Evolutionary conservation across 2,113 vertebrate genomes (phyloP).

Genomic region (human): DNA sequence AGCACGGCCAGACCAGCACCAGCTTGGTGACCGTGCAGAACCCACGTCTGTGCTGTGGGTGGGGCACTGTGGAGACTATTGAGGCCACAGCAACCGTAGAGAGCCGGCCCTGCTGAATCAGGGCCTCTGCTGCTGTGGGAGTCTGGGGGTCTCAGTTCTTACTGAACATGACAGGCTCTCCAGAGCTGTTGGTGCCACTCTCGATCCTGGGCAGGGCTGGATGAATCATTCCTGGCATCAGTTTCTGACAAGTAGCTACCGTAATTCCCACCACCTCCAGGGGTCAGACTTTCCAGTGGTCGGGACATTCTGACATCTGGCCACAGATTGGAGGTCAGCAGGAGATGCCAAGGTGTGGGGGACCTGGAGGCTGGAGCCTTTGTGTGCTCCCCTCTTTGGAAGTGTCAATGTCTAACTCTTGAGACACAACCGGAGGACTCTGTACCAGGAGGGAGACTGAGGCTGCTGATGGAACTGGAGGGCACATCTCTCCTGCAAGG

Average conservation of each 20-base stretch:
- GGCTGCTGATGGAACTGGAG: accelerated
- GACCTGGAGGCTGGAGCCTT: too few species aligned
- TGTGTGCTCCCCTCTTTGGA: accelerated
- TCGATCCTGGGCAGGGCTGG: too few species aligned
- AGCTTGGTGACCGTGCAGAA: accelerated
- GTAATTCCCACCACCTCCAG: background rate
- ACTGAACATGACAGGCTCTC: accelerated
- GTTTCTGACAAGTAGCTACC: background rate
- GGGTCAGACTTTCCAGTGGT: background rate
- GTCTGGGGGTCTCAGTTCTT: accelerated
- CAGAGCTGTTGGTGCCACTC: accelerated
- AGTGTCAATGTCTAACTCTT: accelerated
- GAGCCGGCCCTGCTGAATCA: background rate
- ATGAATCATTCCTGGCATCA: accelerated
- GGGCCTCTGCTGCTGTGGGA: accelerated
- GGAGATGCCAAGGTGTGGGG: background rate
- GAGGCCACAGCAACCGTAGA: accelerated
- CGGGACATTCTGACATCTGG: background rate
- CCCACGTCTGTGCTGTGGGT: accelerated
- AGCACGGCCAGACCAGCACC: accelerated
- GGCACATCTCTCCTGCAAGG: background rate
- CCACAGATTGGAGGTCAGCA: background rate
- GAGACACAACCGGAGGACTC: accelerated
- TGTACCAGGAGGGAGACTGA: background rate
- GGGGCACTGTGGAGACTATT: accelerated